A percentile compares a stretch with the other conserved stretches of the same genome.
Evolutionary conservation across 2,797 vertebrate species (phyloP).

Genomic region (Australoheros facetus): DNA sequence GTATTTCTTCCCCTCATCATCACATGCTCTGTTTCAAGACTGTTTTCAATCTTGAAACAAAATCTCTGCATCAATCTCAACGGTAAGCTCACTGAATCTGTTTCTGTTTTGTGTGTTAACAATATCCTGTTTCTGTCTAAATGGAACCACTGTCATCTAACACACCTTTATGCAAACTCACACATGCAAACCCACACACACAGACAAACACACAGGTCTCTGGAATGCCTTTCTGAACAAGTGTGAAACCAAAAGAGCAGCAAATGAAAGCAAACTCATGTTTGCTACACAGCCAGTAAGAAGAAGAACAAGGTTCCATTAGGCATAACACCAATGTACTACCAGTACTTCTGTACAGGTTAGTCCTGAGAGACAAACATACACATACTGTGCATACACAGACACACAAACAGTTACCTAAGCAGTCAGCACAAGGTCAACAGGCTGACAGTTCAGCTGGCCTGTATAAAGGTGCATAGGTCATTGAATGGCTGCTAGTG

Average conservation of each 20-base stretch:
- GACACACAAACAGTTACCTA: background rate
- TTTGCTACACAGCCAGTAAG: constrained; percentile 26
- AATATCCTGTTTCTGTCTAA: background rate
- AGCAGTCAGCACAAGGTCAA: constrained; percentile 36
- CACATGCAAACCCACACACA: background rate
- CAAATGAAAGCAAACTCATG: constrained; percentile 57
- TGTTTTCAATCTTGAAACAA: background rate
- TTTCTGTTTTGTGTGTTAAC: constrained; percentile 1
- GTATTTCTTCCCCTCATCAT: background rate
- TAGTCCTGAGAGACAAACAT: constrained; percentile 28
- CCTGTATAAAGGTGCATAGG: constrained; percentile 18
- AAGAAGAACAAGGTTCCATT: constrained; percentile 46
- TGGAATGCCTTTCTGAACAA: constrained; percentile 14
- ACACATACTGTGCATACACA: constrained; percentile 23
- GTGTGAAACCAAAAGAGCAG: constrained; percentile 43
- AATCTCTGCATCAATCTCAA: background rate
- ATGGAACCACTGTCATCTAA: background rate
- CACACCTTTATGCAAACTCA: background rate
- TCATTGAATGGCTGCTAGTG: constrained; percentile 28
- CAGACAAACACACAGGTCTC: background rate
- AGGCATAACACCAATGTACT: constrained; percentile 10
- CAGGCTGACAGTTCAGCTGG: constrained; percentile 38
- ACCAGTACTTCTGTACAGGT: constrained; percentile 37
- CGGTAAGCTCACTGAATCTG: background rate
- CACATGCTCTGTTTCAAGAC: background rate